Conservation (phyloP, 1,140 invertebrate species). For the Potamilus streckersoni region DNA sequence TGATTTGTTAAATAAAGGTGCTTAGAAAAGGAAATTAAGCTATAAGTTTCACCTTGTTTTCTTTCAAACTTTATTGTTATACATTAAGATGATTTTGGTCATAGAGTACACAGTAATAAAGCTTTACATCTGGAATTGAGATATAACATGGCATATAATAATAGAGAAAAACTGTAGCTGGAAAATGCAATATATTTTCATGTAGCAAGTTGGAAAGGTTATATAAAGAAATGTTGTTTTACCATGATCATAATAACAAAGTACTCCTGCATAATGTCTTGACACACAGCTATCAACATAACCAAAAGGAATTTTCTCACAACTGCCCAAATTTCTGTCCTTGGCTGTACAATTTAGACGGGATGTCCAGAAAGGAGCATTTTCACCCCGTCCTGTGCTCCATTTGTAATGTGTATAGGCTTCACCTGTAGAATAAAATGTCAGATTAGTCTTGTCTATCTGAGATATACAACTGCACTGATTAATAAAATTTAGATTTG, state of each 20-base stretch:
- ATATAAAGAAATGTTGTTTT: slow-evolving; percentile 5
- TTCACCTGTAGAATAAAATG: slow-evolving; percentile 8
- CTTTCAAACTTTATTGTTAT: too few relatives aligned
- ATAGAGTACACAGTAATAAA: too few relatives aligned
- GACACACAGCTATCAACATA: slow-evolving; percentile 32
- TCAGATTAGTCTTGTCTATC: not conserved
- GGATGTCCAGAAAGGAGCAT: slow-evolving; percentile 49
- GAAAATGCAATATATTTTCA: too few relatives aligned
- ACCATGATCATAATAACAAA: slow-evolving; percentile 41
- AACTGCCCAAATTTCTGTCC: slow-evolving; percentile 35
- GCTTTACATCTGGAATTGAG: too few relatives aligned
- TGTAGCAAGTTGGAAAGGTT: not conserved
- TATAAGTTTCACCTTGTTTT: too few relatives aligned
- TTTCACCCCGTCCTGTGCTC: slow-evolving; percentile 21
- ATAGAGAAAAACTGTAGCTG: too few relatives aligned
- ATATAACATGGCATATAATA: too few relatives aligned
- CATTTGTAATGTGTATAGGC: slow-evolving; percentile 48
- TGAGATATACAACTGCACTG: too few relatives aligned
- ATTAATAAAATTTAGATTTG: too few relatives aligned
- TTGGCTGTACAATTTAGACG: slow-evolving; percentile 45
- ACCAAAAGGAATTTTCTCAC: slow-evolving; percentile 34
- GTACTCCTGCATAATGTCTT: slow-evolving; percentile 43
- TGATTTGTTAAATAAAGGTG: too few relatives aligned
- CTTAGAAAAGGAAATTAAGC: too few relatives aligned
- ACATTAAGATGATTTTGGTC: too few relatives aligned